phyloP scores from a whole-genome alignment of 2,888 invertebrate species.

The Pteria penguin region DNA sequence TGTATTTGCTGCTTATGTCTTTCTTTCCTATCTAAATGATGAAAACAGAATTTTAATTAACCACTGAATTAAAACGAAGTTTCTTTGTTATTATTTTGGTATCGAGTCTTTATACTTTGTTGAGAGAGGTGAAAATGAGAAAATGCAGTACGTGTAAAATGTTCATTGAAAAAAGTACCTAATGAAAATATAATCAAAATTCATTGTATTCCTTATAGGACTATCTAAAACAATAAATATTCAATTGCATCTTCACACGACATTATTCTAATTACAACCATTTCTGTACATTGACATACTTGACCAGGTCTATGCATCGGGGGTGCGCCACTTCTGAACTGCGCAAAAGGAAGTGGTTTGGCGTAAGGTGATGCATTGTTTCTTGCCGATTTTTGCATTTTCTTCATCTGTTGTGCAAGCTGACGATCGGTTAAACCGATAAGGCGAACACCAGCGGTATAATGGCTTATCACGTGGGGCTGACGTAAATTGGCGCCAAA shows the following conservation, averaged over 20 bases:
- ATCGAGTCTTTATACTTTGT: no score
- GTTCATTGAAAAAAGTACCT: background rate
- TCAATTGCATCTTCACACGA: no score
- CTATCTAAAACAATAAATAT: background rate
- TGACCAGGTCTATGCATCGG: conserved; percentile 16
- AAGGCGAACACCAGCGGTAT: conserved; percentile 68
- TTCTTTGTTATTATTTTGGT: no score
- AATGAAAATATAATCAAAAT: background rate
- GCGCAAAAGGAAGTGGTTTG: conserved; percentile 62
- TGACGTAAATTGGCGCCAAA: conserved; percentile 45
- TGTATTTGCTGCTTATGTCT: conserved; percentile 8
- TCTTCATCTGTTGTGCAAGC: conserved; percentile 57
- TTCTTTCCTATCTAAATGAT: conserved; percentile 4
- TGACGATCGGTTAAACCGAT: conserved; percentile 68
- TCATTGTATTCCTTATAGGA: background rate
- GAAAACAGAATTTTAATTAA: no score
- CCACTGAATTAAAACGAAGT: no score
- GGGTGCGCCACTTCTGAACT: background rate
- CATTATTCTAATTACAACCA: no score
- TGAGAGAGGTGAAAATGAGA: background rate
- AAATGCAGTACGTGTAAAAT: background rate
- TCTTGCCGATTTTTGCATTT: conserved; percentile 57
- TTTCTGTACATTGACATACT: background rate
- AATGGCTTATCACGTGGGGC: conserved; percentile 67
- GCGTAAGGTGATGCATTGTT: conserved; percentile 68